A percentile compares a stretch with the other conserved stretches of the same genome.
Conservation (phyloP, 1,140 invertebrate genomes). For the Protaetia brevitarsis region DNA sequence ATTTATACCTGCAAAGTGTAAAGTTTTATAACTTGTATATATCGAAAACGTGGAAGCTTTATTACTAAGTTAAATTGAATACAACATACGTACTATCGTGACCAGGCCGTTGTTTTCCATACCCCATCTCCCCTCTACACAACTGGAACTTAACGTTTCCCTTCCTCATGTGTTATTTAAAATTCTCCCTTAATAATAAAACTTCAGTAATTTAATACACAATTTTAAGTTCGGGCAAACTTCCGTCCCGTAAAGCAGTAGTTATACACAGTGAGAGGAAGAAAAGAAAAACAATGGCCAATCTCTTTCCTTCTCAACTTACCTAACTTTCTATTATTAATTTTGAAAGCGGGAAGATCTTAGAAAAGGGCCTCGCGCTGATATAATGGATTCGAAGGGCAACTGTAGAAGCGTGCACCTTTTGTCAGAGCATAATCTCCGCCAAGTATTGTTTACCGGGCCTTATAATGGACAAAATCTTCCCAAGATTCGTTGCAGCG, state of each 20-base stretch:
- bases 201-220: slow-evolving; percentile 13
- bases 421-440: background rate
- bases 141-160: background rate
- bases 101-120: background rate
- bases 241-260: background rate
- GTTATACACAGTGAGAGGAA: background rate
- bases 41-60: slow-evolving; percentile 10
- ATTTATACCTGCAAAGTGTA: background rate
- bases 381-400: background rate
- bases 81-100: slow-evolving; percentile 5
- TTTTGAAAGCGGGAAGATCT: background rate
- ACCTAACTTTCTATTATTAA: slow-evolving; percentile 14
- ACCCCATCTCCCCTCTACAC: background rate
- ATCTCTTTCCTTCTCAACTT: background rate
- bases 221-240: slow-evolving; percentile 7
- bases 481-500: background rate
- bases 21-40: background rate
- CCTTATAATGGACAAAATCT: slow-evolving; percentile 9
- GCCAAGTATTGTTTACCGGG: background rate
- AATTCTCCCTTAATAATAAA: slow-evolving; percentile 11
- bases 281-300: background rate
- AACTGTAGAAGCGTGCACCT: background rate
- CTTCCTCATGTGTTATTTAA: slow-evolving; percentile 1
- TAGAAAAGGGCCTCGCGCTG: background rate
- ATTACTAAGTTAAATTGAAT: slow-evolving; percentile 19